Conservation (phyloP, 1,140 invertebrate genomes). For the Pteromalus puparum region DNA sequence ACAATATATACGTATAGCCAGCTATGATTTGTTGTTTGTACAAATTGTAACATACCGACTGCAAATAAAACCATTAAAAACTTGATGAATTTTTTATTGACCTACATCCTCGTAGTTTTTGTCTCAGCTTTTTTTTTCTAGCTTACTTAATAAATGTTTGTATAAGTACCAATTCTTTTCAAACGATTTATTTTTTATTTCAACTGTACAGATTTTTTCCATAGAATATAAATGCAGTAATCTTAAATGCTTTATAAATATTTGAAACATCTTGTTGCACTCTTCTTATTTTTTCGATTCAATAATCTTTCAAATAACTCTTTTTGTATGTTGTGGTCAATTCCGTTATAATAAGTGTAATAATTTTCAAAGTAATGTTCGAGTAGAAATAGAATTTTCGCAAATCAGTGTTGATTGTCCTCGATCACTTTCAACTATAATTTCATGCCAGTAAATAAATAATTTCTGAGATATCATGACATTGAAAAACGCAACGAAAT, state of each 20-base stretch:
- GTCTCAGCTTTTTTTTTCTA: neutral
- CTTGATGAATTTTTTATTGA: neutral
- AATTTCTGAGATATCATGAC: neutral
- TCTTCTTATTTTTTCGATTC: neutral
- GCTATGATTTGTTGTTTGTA: neutral
- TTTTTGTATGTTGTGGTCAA: neutral
- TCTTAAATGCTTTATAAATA: too few species aligned
- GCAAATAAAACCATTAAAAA: conserved; percentile 25
- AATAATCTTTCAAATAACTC: neutral
- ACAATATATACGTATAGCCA: neutral
- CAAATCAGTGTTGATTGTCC: neutral
- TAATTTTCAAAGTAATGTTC: neutral
- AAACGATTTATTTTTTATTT: too few species aligned
- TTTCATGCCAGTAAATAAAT: neutral
- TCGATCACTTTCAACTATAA: neutral
- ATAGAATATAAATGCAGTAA: too few species aligned
- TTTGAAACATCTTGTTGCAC: too few species aligned
- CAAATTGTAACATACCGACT: conserved; percentile 11
- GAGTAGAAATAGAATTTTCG: neutral
- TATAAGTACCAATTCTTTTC: too few species aligned
- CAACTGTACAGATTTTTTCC: too few species aligned
- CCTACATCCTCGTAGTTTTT: neutral
- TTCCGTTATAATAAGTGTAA: neutral
- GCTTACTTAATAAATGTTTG: neutral
- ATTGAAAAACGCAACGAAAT: neutral